Evolutionary conservation across 1,140 invertebrate genomes (phyloP).

Genomic region (Cryptotermes secundus): DNA sequence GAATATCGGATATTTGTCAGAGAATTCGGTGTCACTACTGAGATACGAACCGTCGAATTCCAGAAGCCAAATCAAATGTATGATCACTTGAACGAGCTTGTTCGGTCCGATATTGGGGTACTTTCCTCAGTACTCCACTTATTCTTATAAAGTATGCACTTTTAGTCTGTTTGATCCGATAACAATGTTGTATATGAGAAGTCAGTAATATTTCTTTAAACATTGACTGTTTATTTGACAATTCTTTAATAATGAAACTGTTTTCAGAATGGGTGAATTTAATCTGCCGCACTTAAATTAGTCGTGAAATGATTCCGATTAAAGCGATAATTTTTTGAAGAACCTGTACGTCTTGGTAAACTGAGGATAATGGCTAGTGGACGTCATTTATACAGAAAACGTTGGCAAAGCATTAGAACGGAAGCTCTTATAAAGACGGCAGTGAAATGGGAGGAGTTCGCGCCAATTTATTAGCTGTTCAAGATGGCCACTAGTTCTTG

Average conservation of each 20-base stretch:
- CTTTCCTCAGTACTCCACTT: too few relatives aligned
- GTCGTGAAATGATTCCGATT: background rate
- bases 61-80: too few relatives aligned
- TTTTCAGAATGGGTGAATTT: background rate
- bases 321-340: background rate
- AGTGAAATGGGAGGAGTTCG: background rate
- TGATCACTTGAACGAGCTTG: too few relatives aligned
- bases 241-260: background rate
- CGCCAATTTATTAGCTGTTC: background rate
- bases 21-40: too few relatives aligned
- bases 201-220: too few relatives aligned
- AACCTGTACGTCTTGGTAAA: background rate
- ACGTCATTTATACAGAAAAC: background rate
- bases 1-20: too few relatives aligned
- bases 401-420: background rate
- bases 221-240: too few relatives aligned
- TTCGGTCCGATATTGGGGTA: too few relatives aligned
- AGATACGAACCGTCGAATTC: too few relatives aligned
- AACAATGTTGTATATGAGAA: too few relatives aligned
- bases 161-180: too few relatives aligned
- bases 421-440: background rate
- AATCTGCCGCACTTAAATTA: background rate
- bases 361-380: background rate
- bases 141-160: too few relatives aligned
- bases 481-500: constrained; percentile 11